phyloP scores from a whole-genome alignment of 2,888 invertebrate species.

The Marronus borbonicus region DNA sequence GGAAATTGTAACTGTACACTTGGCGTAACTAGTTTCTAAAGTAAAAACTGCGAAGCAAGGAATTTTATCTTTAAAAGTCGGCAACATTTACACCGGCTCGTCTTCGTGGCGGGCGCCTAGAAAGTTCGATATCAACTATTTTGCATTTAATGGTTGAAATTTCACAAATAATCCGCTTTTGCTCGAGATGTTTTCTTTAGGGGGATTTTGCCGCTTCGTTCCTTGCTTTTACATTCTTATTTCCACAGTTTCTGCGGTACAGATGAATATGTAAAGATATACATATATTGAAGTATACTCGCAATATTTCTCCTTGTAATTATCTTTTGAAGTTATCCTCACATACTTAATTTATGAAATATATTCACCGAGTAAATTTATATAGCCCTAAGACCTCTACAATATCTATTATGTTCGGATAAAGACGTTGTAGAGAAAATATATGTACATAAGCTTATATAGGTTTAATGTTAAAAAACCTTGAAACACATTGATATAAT shows the following conservation, averaged over 20 bases:
- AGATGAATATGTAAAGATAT: background rate
- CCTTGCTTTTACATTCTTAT: constrained; percentile 7
- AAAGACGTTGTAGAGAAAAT: no score
- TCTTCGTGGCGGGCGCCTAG: background rate
- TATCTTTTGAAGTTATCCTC: constrained; percentile 3
- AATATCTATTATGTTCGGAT: background rate
- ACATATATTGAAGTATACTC: background rate
- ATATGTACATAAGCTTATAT: no score
- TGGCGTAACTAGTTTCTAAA: constrained; percentile 6
- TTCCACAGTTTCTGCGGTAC: constrained; percentile 6
- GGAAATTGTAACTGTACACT: constrained; percentile 2
- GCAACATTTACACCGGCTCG: constrained; percentile 12
- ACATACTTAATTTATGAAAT: constrained; percentile 12
- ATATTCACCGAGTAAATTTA: background rate
- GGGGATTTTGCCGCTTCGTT: constrained; percentile 10
- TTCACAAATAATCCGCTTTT: constrained; percentile 27
- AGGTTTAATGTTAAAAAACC: background rate
- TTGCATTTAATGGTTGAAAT: constrained; percentile 35
- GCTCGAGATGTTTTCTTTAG: constrained; percentile 17
- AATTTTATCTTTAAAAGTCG: constrained; percentile 11
- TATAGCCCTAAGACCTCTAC: background rate
- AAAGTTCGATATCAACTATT: constrained; percentile 32
- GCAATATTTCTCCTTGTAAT: background rate
- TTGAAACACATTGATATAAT: background rate
- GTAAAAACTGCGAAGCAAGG: background rate